phyloP scores from a whole-genome alignment of 1,140 invertebrate genomes.

The Bombus vancouverensis region DNA sequence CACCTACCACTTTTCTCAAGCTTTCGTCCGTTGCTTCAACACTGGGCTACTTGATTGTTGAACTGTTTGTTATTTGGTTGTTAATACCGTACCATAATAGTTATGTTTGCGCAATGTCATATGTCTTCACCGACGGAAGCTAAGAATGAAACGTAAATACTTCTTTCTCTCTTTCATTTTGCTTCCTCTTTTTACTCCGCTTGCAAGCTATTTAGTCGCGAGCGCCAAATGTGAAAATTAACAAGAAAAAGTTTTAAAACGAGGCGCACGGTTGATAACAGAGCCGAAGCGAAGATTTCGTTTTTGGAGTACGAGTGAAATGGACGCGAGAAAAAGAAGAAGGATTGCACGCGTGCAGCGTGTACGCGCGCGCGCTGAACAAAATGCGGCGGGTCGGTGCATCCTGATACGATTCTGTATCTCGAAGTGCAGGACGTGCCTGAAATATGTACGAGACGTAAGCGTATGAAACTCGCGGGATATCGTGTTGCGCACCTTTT shows the following conservation, averaged over 20 bases:
- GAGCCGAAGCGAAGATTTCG: not conserved
- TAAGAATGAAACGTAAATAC: no score
- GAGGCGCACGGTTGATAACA: not conserved
- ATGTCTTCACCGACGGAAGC: no score
- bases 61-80: no score
- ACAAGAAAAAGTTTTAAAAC: slow-evolving; percentile 10
- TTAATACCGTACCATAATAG: no score
- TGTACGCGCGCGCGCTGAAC: slow-evolving; percentile 22
- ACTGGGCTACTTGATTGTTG: no score
- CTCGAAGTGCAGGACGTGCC: slow-evolving; percentile 57
- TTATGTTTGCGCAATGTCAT: no score
- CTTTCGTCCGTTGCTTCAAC: no score
- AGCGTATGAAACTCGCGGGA: slow-evolving; percentile 66
- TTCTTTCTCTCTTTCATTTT: no score
- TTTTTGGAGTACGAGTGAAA: not conserved
- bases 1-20: no score
- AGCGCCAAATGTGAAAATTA: not conserved
- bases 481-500: slow-evolving; percentile 68
- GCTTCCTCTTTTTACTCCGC: not conserved
- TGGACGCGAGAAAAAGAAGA: not conserved
- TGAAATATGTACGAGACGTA: slow-evolving; percentile 69
- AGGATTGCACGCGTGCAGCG: not conserved
- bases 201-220: not conserved
- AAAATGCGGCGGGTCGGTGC: slow-evolving; percentile 56
- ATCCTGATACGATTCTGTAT: slow-evolving; percentile 62